phyloP scores from a whole-genome alignment of 1,140 invertebrate genomes.

The Patella vulgata region DNA sequence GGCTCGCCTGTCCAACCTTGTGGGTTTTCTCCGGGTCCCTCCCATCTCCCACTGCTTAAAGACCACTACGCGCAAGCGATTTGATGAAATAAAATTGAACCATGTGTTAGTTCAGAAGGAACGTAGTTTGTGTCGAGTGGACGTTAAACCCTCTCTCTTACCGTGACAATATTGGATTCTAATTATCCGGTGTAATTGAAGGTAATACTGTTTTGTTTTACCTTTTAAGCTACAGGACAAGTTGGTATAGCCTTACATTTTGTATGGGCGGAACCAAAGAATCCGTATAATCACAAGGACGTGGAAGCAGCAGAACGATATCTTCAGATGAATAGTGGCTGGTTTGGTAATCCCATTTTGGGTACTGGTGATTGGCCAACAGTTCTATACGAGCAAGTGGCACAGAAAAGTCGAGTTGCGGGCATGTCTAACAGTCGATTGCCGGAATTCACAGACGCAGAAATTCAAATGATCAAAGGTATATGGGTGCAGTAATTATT shows the following conservation, averaged over 20 bases:
- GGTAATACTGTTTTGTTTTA: no score
- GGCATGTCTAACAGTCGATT: slow-evolving; percentile 41
- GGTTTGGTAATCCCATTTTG: slow-evolving; percentile 63
- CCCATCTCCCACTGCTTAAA: no score
- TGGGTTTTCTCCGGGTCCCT: no score
- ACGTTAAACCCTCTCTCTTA: no score
- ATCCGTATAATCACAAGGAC: slow-evolving; percentile 33
- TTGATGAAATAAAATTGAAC: no score
- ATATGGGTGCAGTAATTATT: no score
- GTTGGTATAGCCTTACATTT: slow-evolving; percentile 48
- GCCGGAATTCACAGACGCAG: slow-evolving; percentile 38
- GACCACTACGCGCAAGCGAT: no score
- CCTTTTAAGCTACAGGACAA: slow-evolving; percentile 29
- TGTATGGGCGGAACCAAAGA: slow-evolving; percentile 36
- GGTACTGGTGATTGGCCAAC: slow-evolving; percentile 59
- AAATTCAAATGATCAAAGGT: slow-evolving; percentile 42
- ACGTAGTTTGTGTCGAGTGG: no score
- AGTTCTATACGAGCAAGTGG: slow-evolving; percentile 52
- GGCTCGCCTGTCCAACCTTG: no score
- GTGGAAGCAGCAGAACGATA: slow-evolving; percentile 44
- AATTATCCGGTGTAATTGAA: no score
- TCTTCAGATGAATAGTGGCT: slow-evolving; percentile 58
- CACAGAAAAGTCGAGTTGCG: slow-evolving; percentile 43
- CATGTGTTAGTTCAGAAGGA: no score
- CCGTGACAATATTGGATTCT: no score